Base-by-base conservation (phyloP, 2,797 vertebrate species). In the Sciurus carolinensis region DNA sequence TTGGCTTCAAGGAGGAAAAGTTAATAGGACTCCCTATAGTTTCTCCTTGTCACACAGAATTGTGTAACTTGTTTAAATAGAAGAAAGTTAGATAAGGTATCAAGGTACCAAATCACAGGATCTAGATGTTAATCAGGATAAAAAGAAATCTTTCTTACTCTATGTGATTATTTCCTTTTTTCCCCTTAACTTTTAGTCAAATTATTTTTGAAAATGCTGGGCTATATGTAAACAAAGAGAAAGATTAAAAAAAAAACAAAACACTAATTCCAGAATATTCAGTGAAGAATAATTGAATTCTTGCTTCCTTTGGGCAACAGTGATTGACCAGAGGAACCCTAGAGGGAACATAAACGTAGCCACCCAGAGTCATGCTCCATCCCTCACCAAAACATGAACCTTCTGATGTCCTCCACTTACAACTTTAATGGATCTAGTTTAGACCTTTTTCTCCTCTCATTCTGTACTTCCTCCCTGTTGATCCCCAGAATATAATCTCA, bases 111-210 rank as follows among this genome's bases (percentile, higher is more conserved):
- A 12, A 26, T 75, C 66, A 80, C 69, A 39, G 71, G 50, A 42
- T 76, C 73, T 54, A 54, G 11, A 73, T 64, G 20, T n/a, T 44
- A 39, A 42, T 83, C 28, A 14, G 59, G 57, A 69, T 62, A 81
- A 84, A 67, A 79, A 76, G 67, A 91, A 89, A 84, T 79, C 50
- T 3, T 82, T 86, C 94, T 73, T 64, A 47, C 73, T 92, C 36
- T 77, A 11, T 8, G 7, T 47, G 13, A 62, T 57, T 54, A 69
- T 90, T 71, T 84, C 17, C 44, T 59, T 81, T 71, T 71, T 67
- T 4, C 17, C 18, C 36, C 83, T 57, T 72, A 83, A 79, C 59
- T 90, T 93, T 93, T 73, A 64, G n/a, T 76, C 57, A 82, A 79
- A 87, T 50, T 94, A 12, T 36, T 90, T 88, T 85, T 66, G 50